Evolutionary conservation across 92 coral and sea anemone species (phyloP).

Genomic region (Parazoanthus swiftii): DNA sequence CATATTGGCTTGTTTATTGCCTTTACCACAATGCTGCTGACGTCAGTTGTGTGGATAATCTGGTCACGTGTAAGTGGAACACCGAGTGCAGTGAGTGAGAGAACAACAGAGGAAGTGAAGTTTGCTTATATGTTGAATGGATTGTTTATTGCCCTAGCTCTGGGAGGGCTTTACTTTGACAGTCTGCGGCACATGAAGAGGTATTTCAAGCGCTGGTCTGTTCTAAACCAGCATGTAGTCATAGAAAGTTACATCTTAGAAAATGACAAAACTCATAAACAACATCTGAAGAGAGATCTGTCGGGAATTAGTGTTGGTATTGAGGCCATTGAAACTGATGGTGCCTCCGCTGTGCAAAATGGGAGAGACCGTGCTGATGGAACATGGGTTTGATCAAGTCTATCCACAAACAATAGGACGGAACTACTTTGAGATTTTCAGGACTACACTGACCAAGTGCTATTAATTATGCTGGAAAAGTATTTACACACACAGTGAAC

Average conservation of each 20-base stretch:
- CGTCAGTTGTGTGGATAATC: constrained; percentile 92
- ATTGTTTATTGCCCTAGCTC: constrained; percentile 86
- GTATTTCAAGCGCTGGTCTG: constrained; percentile 89
- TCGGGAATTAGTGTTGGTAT: constrained; percentile 37
- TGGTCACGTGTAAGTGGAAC: constrained; percentile 96
- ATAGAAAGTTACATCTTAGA: constrained; percentile 65
- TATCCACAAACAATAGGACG: not conserved
- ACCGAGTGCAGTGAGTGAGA: constrained; percentile 82
- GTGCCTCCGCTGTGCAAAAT: not conserved
- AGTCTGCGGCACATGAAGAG: constrained; percentile 84
- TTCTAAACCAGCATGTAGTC: constrained; percentile 78
- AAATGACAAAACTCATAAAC: constrained; percentile 28
- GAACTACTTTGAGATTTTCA: not conserved
- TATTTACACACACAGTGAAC: not conserved
- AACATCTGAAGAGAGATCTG: not conserved
- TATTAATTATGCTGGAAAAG: not conserved
- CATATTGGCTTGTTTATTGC: constrained; percentile 88
- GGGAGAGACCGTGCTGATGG: not conserved
- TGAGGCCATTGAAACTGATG: constrained; percentile 37
- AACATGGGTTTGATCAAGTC: constrained; percentile 28
- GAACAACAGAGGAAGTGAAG: constrained; percentile 92
- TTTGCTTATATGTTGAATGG: constrained; percentile 96
- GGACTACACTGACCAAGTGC: not conserved
- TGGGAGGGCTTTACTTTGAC: constrained; percentile 93
- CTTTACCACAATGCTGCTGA: constrained; percentile 90